Conservation (phyloP, 23 tunicate genomes). For the Styela clava region DNA sequence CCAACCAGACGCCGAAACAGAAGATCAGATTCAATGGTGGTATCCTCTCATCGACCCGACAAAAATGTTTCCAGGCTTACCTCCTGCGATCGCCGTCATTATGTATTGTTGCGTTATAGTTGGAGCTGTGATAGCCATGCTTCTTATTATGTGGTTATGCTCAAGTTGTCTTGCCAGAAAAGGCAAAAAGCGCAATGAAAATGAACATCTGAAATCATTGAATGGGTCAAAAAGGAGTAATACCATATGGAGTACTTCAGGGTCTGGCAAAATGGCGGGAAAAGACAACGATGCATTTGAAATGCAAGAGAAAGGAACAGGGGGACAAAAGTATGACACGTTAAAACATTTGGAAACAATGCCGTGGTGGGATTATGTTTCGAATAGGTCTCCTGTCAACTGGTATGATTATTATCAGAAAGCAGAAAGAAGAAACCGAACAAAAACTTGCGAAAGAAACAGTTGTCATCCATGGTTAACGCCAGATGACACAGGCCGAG, state of each 20-base stretch:
- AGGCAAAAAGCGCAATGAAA: neutral
- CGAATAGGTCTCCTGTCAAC: constrained; percentile 13
- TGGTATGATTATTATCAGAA: constrained; percentile 31
- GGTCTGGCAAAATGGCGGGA: neutral
- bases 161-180: neutral
- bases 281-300: neutral
- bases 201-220: neutral
- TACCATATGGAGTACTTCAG: constrained; percentile 3
- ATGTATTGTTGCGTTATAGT: constrained; percentile 12
- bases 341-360: constrained; percentile 17
- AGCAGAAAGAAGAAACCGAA: neutral
- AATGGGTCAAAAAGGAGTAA: neutral
- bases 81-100: neutral
- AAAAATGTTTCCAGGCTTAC: constrained; percentile 12
- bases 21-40: constrained; percentile 11
- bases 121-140: neutral
- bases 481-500: neutral
- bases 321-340: neutral
- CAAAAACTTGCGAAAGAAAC: constrained; percentile 3
- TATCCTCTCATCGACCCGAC: neutral
- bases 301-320: neutral
- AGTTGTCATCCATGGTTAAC: constrained; percentile 13
- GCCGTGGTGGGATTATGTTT: constrained; percentile 37
- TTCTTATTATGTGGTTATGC: constrained; percentile 17
- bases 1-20: neutral